Percentiles rank a stretch among this genome's conserved stretches.
These are phyloP conservation scores for Orthonevra nobilis DNA, from an alignment of 2,888 invertebrate genomes.

Conservation along the genomic window DNA sequence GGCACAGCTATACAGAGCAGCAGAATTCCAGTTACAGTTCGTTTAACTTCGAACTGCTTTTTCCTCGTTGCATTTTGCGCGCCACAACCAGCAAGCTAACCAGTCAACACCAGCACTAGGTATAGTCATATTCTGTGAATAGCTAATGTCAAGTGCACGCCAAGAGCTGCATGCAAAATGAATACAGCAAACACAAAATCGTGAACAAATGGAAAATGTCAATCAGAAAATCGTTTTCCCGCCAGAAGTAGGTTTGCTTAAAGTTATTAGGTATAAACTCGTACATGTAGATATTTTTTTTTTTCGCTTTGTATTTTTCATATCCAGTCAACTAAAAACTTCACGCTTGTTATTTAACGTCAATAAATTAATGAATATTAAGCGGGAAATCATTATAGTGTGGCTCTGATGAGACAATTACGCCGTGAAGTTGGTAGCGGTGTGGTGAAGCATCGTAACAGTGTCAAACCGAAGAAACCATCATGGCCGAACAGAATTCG, in stretches of 20 bases:
- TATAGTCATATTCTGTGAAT: constrained; percentile 50
- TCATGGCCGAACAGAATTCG: constrained; percentile 42
- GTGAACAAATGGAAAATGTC: constrained; percentile 61
- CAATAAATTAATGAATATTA: constrained; percentile 29
- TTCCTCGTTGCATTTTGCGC: constrained; percentile 47
- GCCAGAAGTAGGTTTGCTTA: constrained; percentile 37
- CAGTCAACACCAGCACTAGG: not conserved
- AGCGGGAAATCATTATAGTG: constrained; percentile 24
- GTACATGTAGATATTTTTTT: too few relatives aligned
- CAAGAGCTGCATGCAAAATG: constrained; percentile 60
- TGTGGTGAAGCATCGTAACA: not conserved
- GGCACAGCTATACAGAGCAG: not conserved
- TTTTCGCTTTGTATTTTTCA: not conserved
- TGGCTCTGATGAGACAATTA: constrained; percentile 11
- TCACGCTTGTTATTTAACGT: not conserved
- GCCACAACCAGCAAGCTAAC: constrained; percentile 11
- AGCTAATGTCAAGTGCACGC: constrained; percentile 69
- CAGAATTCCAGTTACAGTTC: constrained; percentile 67
- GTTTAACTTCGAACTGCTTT: constrained; percentile 64
- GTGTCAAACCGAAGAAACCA: constrained; percentile 25
- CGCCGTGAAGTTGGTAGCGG: not conserved
- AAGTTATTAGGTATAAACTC: too few relatives aligned
- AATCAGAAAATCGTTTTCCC: constrained; percentile 61
- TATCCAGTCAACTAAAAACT: too few relatives aligned
- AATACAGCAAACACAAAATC: constrained; percentile 56